A percentile compares a stretch with the other conserved stretches of the same genome.
These are phyloP conservation scores for Channa argus DNA, from an alignment of 2,113 vertebrate species.

Conservation along the genomic window DNA sequence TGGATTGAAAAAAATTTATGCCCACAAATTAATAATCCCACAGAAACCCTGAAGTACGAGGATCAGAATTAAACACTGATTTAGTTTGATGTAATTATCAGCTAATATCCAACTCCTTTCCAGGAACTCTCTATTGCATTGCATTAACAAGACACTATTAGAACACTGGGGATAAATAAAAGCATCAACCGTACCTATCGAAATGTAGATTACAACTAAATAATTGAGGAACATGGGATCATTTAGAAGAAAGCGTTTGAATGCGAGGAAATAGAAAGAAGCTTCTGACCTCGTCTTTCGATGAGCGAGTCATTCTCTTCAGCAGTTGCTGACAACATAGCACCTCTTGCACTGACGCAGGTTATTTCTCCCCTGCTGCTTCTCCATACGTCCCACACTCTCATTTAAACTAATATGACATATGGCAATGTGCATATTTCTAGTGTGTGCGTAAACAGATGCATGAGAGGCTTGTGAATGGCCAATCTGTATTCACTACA, in stretches of 20 bases:
- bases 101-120: neutral
- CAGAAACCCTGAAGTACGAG: too few species aligned
- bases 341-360: conserved; percentile 39
- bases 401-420: conserved; percentile 48
- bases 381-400: conserved; percentile 28
- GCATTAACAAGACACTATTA: too few species aligned
- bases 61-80: too few species aligned
- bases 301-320: conserved; percentile 24
- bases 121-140: neutral
- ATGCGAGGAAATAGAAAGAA: conserved; percentile 6
- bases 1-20: neutral
- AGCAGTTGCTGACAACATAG: conserved; percentile 29
- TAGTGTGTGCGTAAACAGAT: conserved; percentile 34
- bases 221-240: conserved; percentile 16
- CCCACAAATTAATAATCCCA: too few species aligned
- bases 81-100: neutral
- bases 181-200: neutral
- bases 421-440: conserved; percentile 55
- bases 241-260: conserved; percentile 23
- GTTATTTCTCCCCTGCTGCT: conserved; percentile 51
- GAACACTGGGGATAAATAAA: conserved; percentile 1
- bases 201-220: conserved; percentile 26
- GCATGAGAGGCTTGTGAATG: conserved; percentile 29
- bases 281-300: conserved; percentile 31
- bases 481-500: conserved; percentile 47